Evolutionary conservation across 2,888 invertebrate genomes (phyloP).

Genomic region (Callinectes sapidus): DNA sequence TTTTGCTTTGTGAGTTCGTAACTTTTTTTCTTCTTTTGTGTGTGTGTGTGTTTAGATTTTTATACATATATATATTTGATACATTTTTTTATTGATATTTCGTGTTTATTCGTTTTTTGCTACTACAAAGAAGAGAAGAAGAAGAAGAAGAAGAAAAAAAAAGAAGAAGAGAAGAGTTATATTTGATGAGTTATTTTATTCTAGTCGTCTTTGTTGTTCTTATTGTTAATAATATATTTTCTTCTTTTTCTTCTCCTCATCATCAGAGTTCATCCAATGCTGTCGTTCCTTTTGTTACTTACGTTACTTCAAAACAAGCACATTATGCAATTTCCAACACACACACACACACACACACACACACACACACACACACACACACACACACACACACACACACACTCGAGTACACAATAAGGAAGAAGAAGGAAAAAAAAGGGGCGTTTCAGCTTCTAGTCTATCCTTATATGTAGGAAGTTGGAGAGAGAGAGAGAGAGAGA

Average conservation of each 20-base stretch:
- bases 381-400: background rate
- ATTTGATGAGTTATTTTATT: too few species aligned
- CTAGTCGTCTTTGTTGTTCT: too few species aligned
- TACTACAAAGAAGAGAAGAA: too few species aligned
- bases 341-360: constrained; percentile 13
- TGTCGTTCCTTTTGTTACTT: background rate
- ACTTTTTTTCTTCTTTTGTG: background rate
- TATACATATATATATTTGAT: background rate
- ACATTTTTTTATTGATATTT: background rate
- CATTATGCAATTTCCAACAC: background rate
- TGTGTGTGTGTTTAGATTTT: background rate
- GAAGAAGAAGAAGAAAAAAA: background rate
- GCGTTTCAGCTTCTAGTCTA: background rate
- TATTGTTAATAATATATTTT: background rate
- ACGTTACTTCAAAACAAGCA: background rate
- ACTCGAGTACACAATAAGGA: background rate
- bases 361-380: background rate
- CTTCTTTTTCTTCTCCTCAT: background rate
- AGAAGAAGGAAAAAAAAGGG: background rate
- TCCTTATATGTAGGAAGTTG: background rate
- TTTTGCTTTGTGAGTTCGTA: background rate
- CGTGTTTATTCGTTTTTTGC: too few species aligned
- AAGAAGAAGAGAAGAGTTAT: background rate
- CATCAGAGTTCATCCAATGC: background rate
- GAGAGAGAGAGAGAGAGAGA: constrained; percentile 35